A percentile compares a stretch with the other conserved stretches of the same genome.
Evolutionary conservation across 2,888 invertebrate species (phyloP).

Genomic region (Chymomyza caudatula): DNA sequence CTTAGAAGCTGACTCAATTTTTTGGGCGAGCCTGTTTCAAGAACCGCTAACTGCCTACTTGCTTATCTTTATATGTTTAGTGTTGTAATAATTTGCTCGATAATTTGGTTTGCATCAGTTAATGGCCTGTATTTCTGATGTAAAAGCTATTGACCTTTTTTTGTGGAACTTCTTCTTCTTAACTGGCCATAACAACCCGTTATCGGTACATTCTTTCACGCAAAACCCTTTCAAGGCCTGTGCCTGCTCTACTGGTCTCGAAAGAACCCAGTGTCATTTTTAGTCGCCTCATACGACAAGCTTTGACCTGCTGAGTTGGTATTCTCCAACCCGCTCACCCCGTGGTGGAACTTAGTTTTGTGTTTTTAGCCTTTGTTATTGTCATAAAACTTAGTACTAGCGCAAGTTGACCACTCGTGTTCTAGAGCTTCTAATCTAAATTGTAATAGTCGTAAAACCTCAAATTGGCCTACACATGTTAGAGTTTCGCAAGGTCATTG

Average conservation of each 20-base stretch:
- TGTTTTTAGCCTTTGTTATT: neutral
- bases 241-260: too few species aligned
- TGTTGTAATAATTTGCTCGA: neutral
- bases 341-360: too few species aligned
- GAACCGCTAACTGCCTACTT: neutral
- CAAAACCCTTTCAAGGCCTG: too few species aligned
- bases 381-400: too few species aligned
- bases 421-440: neutral
- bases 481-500: neutral
- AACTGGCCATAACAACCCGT: too few species aligned
- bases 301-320: too few species aligned
- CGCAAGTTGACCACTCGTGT: neutral
- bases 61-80: neutral
- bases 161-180: too few species aligned
- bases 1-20: neutral
- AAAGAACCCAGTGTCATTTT: too few species aligned
- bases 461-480: neutral
- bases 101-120: neutral
- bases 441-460: neutral
- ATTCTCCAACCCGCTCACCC: too few species aligned
- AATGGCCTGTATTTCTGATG: neutral
- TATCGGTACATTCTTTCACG: too few species aligned
- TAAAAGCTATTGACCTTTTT: neutral
- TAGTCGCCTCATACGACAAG: too few species aligned
- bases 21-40: neutral